Conservation (phyloP, 2,888 invertebrate species). For the Spisula solida region DNA sequence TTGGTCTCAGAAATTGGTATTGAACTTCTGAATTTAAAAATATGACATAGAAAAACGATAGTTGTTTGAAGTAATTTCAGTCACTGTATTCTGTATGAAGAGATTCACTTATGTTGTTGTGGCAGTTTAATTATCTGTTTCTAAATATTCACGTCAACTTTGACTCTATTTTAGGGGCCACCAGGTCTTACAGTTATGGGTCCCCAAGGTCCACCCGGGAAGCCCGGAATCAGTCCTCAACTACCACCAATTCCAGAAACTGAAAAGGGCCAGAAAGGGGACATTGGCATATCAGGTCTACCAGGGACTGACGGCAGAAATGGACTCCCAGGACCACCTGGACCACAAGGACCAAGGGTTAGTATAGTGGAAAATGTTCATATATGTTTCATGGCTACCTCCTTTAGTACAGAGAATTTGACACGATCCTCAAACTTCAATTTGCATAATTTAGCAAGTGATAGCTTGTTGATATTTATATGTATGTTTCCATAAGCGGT, state of each 20-base stretch:
- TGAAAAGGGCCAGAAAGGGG: conserved; percentile 64
- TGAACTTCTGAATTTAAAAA: no score
- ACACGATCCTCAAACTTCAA: background rate
- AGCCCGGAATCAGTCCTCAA: conserved; percentile 31
- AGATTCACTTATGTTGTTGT: no score
- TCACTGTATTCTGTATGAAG: no score
- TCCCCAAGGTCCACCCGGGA: conserved; percentile 57
- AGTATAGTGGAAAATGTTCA: background rate
- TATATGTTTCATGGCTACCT: no score
- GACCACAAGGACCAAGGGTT: conserved; percentile 64
- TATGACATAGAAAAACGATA: no score
- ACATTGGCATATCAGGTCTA: conserved; percentile 56
- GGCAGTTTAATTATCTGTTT: background rate
- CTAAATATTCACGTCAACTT: background rate
- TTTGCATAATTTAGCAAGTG: no score
- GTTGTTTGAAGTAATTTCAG: no score
- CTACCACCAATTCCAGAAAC: conserved; percentile 52
- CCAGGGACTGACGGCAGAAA: conserved; percentile 63
- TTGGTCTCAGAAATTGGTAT: no score
- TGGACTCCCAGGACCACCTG: conserved; percentile 63
- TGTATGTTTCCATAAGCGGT: no score
- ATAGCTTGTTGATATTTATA: no score
- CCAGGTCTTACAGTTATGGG: conserved; percentile 59
- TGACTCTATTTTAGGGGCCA: conserved; percentile 47
- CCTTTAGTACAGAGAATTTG: background rate